Percentiles rank a stretch among this genome's conserved stretches.
phyloP scores from a whole-genome alignment of 2,113 vertebrate genomes.

The Notechis scutatus region DNA sequence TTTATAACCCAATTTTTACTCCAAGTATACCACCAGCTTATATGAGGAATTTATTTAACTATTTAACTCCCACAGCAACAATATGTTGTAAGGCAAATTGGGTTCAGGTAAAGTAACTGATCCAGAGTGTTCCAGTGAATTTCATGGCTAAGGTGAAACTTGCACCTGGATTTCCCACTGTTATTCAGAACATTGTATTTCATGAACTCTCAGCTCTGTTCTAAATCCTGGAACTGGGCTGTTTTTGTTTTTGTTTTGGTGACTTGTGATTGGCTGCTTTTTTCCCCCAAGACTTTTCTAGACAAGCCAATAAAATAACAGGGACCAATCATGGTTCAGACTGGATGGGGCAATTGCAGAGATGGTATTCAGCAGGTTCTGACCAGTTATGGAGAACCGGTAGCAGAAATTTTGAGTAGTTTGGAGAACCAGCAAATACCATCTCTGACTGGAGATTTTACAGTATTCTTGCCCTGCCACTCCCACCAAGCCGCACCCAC shows the following conservation, averaged over 20 bases:
- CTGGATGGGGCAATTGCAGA: not conserved
- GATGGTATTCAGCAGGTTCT: no score
- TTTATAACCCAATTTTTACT: not conserved
- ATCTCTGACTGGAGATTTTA: no score
- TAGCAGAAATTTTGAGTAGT: no score
- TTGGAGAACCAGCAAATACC: no score
- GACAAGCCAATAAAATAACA: not conserved
- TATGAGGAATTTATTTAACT: not conserved
- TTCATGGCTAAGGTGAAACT: not conserved
- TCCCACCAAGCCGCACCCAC: no score
- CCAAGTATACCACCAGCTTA: not conserved
- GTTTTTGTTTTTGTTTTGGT: not conserved
- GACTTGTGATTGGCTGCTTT: not conserved
- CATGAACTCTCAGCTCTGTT: not conserved
- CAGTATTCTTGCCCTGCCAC: no score
- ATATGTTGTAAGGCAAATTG: not conserved
- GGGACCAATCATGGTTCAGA: not conserved
- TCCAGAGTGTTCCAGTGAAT: not conserved
- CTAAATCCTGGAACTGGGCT: not conserved
- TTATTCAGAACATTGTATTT: not conserved
- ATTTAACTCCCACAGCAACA: not conserved
- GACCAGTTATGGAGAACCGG: no score
- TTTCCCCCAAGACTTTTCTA: not conserved
- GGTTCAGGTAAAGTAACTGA: not conserved
- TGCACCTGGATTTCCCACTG: not conserved